Conservation (phyloP, 2,113 vertebrate genomes). For the Rhagologus leucostigma region DNA sequence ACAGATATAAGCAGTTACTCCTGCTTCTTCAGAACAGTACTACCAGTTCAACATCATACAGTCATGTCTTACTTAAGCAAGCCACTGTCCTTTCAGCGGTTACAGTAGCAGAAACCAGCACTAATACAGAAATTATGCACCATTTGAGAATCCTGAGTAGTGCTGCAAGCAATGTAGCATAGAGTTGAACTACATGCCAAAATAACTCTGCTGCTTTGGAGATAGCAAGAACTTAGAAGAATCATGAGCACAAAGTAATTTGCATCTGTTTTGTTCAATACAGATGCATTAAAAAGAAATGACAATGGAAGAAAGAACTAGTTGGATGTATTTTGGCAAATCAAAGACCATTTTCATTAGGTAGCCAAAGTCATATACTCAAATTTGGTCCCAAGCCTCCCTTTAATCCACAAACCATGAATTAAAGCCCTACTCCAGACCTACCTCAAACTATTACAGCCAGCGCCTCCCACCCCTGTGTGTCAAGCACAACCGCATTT, state of each 20-base stretch:
- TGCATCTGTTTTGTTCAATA: neutral
- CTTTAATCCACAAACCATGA: neutral
- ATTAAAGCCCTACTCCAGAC: neutral
- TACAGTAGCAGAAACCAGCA: neutral
- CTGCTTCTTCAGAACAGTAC: neutral
- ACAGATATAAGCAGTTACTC: neutral
- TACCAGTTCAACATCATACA: neutral
- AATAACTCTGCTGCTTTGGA: neutral
- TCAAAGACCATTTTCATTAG: neutral
- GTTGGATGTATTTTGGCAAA: neutral
- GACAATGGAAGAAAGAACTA: neutral
- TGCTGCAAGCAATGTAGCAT: neutral
- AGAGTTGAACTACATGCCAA: neutral
- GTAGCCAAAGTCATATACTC: neutral
- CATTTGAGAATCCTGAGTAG: neutral
- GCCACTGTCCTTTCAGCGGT: neutral
- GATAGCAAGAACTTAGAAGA: neutral
- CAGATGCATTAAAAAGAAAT: neutral
- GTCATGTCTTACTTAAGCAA: neutral
- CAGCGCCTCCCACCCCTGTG: accelerated
- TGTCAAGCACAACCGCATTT: neutral
- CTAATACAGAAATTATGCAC: neutral
- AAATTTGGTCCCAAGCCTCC: neutral
- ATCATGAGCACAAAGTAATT: neutral
- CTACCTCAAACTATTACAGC: neutral